phyloP scores from a whole-genome alignment of 1,140 invertebrate genomes.

The Oncopeltus fasciatus region DNA sequence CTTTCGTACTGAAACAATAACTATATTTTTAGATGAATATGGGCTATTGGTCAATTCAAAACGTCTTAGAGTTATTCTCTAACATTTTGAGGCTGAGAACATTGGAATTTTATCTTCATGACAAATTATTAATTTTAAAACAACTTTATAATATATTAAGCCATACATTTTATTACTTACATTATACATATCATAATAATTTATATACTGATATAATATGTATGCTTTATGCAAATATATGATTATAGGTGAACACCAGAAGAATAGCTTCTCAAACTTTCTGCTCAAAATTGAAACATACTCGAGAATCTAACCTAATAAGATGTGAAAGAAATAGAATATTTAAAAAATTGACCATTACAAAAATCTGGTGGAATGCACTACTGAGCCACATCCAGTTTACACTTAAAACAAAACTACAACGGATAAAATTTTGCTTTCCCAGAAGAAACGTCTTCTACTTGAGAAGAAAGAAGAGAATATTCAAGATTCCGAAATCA shows the following conservation, averaged over 20 bases:
- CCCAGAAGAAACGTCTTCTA: neutral
- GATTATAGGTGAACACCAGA: conserved; percentile 30
- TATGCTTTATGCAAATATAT: no score
- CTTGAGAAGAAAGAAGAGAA: neutral
- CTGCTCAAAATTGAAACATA: conserved; percentile 27
- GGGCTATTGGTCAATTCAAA: no score
- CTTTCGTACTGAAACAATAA: no score
- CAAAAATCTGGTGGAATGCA: neutral
- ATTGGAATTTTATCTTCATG: neutral
- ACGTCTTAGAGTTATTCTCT: neutral
- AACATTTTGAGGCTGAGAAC: neutral
- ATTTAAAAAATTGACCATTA: neutral
- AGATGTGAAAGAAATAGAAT: neutral
- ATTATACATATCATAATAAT: neutral
- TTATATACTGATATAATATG: no score
- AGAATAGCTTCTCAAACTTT: conserved; percentile 37
- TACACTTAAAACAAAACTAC: neutral
- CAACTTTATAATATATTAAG: neutral
- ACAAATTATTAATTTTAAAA: neutral
- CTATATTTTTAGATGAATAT: no score
- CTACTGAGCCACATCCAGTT: neutral
- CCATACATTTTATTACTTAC: neutral
- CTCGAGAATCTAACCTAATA: neutral
- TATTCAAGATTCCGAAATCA: no score
- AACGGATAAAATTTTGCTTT: neutral